Evolutionary conservation across 2,113 vertebrate species (phyloP), one percentile per base, ranked within the genome.

Genomic region (Pelusios castaneus): DNA sequence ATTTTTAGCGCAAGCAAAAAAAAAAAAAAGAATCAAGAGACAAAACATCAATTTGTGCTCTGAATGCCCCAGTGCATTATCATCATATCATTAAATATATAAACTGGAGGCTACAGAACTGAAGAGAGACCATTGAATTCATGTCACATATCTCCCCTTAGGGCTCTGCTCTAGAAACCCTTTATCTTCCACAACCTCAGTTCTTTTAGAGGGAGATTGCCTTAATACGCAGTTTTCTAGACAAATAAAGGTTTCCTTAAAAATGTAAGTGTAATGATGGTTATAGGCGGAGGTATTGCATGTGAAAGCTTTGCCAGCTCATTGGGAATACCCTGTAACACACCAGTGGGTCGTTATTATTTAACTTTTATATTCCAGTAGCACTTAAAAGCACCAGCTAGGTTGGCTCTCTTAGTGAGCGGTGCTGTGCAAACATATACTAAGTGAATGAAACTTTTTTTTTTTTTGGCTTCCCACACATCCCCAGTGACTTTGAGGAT

Each of bases 21-120:
- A 84, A 11, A 88, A 51, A 55, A 83, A 85, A 80, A 4, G 60
- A 80, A 43, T 38, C 34, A 17, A 84, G 95, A 96, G 91, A 96
- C 92, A 95, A 96, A 96, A 89, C 92, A 95, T 92, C 95, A 93
- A 55, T 93, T 97, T 95, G 80, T 95, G 91, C 79, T 93, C 75
- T 63, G 89, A 97, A 94, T 91, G 88, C 90, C 91, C 92, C 87
- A 22, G 89, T 89, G 87, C 92, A 89, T 96, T 91, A 51, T 43
- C 60, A 86, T 84, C 0, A 0, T 79, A 31, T 82, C 86, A 80
- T 24, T 4, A 9, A 89, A 81, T 22, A 0, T 49, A 87, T 85
- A 81, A 91, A 93, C 89, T 80, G 55, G 77, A 88, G 87, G 82
- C 90, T 94, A 55, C 70, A 10, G 82, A 86, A 89, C 56, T 70